Base-by-base conservation (phyloP, 2,797 vertebrate species). In the Takifugu rubripes region DNA sequence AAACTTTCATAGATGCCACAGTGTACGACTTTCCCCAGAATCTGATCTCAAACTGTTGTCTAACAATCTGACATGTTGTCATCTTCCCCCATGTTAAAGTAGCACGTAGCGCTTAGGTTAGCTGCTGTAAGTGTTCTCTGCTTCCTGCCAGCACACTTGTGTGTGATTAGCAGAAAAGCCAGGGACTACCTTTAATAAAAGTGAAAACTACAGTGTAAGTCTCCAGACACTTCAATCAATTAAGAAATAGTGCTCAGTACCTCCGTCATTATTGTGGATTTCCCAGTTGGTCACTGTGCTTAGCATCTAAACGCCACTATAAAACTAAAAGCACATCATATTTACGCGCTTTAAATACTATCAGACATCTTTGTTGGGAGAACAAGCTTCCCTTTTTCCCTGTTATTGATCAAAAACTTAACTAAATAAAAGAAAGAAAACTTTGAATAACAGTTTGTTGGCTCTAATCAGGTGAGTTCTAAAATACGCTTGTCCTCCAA, bases 161-260 rank as follows among this genome's bases (percentile, higher is more conserved):
- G 40, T 66, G 54, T 68, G 67, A 82, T 86, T 73, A 81, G 74
- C 61, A 55, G 24, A 21, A 70, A 61, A 73, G 70, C 78, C 74
- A 75, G 75, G 78, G 73, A 87, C 83, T 84, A 68, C 58, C 73
- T 85, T 77, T 84, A 79, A 87, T 87, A 80, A 75, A 84, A 79
- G 61, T 67, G 49, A 68, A 82, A 79, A 82, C 82, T 71, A 70
- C 53, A 47, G 53, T 47, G 59, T 69, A 71, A 65, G 56, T 66
- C 51, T 54, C 21, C 31, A 66, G 67, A 67, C 17, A 42, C 63
- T 75, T 70, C 56, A 78, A 75, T 81, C 69, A 78, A 56, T 79
- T 72, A 80, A 83, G 77, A 72, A 66, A 80, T 75, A 68, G 52
- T 54, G 43, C 49, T 51, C 59, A 49, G 26, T 68, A 44, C 49